phyloP scores from a whole-genome alignment of 2,888 invertebrate genomes.

The Cabera pusaria region DNA sequence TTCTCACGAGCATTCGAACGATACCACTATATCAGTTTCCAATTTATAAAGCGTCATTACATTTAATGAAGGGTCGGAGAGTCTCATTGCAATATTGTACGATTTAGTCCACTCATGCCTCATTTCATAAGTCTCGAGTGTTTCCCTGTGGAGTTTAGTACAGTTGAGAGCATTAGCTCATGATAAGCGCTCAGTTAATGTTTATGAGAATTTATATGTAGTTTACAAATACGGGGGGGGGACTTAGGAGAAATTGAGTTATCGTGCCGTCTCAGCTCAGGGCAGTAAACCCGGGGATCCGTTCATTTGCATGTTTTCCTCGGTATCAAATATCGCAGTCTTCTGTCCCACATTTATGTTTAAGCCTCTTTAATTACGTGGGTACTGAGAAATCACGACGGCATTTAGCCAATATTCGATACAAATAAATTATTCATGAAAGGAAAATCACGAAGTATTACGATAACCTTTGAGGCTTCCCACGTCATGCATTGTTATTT shows the following conservation, averaged over 20 bases:
- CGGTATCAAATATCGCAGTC: conserved; percentile 61
- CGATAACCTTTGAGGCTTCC: conserved; percentile 42
- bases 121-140: conserved; percentile 23
- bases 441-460: conserved; percentile 57
- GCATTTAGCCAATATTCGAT: conserved; percentile 50
- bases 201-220: conserved; percentile 2
- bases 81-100: conserved; percentile 19
- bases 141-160: conserved; percentile 18
- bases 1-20: conserved; percentile 19
- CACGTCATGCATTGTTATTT: conserved; percentile 27
- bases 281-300: conserved; percentile 48
- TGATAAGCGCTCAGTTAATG: conserved; percentile 4
- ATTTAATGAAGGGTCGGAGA: conserved; percentile 21
- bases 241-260: conserved; percentile 26
- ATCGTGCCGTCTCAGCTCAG: conserved; percentile 30
- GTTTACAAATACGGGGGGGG: conserved; percentile 8
- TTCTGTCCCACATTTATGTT: conserved; percentile 45
- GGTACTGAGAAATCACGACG: conserved; percentile 53
- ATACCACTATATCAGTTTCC: conserved; percentile 13
- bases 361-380: conserved; percentile 55
- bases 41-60: conserved; percentile 22
- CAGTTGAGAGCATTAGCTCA: conserved; percentile 6
- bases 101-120: conserved; percentile 24
- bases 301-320: conserved; percentile 75
- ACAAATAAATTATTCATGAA: conserved; percentile 65